Evolutionary conservation across 2,888 invertebrate species (phyloP).

Genomic region (Conops quadrifasciatus): DNA sequence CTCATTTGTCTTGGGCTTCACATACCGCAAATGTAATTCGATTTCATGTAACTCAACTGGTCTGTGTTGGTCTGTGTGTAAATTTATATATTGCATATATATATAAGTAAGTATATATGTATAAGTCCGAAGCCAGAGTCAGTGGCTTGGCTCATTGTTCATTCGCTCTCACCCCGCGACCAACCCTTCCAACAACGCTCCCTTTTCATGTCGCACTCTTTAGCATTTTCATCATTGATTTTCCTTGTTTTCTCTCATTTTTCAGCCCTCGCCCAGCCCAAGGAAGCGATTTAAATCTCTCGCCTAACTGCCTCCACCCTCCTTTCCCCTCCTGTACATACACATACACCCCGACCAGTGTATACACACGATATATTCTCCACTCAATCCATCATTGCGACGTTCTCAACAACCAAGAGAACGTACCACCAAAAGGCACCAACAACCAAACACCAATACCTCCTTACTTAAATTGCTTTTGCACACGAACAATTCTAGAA

Average conservation of each 20-base stretch:
- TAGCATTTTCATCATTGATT: constrained; percentile 6
- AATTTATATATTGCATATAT: constrained; percentile 38
- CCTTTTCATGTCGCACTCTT: not conserved
- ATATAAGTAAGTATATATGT: constrained; percentile 35
- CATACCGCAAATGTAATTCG: constrained; percentile 17
- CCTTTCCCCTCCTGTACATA: constrained; percentile 2
- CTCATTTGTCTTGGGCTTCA: constrained; percentile 41
- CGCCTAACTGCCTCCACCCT: constrained; percentile 9
- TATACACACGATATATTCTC: not conserved
- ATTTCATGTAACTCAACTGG: constrained; percentile 16
- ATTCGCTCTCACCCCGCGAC: constrained; percentile 37
- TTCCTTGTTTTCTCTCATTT: not conserved
- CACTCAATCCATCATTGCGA: constrained; percentile 1
- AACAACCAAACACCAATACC: not conserved
- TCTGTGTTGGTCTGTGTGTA: not conserved
- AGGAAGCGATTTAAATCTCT: constrained; percentile 15
- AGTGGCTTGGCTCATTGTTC: not conserved
- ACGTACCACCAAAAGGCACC: not conserved
- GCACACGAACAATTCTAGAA: constrained; percentile 35
- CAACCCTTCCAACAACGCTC: not conserved
- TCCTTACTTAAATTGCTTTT: constrained; percentile 38
- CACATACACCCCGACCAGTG: too few relatives aligned
- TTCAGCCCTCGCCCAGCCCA: constrained; percentile 10
- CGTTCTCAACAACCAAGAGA: not conserved
- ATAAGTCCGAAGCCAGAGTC: constrained; percentile 46